phyloP scores from a whole-genome alignment of 2,888 invertebrate species.

The Xylota sylvarum region DNA sequence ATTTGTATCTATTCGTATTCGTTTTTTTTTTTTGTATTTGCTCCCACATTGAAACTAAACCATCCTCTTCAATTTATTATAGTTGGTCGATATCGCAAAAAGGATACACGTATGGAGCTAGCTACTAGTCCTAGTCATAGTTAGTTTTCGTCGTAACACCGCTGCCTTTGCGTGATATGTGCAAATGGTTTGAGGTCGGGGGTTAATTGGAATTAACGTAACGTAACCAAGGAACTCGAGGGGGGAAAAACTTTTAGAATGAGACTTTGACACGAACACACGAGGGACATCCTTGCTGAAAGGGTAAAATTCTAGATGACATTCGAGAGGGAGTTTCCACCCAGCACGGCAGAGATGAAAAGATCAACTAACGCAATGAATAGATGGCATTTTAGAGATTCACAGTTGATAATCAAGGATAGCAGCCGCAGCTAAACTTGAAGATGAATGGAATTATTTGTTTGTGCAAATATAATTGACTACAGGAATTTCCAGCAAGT shows the following conservation, averaged over 20 bases:
- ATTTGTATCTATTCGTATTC: no score
- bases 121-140: conserved; percentile 1
- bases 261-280: conserved; percentile 60
- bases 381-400: conserved; percentile 41
- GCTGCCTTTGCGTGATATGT: conserved; percentile 57
- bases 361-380: conserved; percentile 50
- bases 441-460: conserved; percentile 25
- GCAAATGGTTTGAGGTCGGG: conserved; percentile 7
- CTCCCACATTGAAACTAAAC: conserved; percentile 34
- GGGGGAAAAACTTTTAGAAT: conserved; percentile 60
- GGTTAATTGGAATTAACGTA: conserved; percentile 73
- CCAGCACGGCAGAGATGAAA: conserved; percentile 54
- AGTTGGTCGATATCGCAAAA: conserved; percentile 66
- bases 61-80: conserved; percentile 70
- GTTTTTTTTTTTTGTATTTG: conserved; percentile 4
- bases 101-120: conserved; percentile 22
- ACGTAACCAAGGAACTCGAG: conserved; percentile 45
- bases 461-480: conserved; percentile 48
- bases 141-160: conserved; percentile 42
- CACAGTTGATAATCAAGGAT: conserved; percentile 20
- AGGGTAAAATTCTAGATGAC: conserved; percentile 20
- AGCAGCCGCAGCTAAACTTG: neutral
- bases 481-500: conserved; percentile 9
- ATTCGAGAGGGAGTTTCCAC: conserved; percentile 48
- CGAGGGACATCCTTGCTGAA: conserved; percentile 3